These are phyloP conservation scores for Centropus unirufus DNA, from an alignment of 2,113 vertebrate genomes.

Conservation along the genomic window DNA sequence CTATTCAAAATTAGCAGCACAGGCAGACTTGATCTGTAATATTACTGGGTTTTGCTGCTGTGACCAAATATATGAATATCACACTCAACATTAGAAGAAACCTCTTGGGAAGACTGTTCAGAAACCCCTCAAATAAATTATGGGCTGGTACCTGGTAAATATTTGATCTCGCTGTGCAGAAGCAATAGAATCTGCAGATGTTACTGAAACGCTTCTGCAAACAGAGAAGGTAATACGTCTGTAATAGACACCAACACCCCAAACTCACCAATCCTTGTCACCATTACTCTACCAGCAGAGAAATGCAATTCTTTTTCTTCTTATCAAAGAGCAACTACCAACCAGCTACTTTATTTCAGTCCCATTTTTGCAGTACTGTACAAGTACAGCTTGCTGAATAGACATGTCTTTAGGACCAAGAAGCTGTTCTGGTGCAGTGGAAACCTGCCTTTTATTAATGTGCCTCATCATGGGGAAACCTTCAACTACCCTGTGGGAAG, in stretches of 20 bases:
- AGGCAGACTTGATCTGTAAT: neutral
- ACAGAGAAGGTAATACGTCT: neutral
- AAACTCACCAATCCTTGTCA: neutral
- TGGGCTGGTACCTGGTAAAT: neutral
- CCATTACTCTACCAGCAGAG: neutral
- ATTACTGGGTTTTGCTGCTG: neutral
- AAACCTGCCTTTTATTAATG: neutral
- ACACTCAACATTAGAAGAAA: neutral
- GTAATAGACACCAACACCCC: neutral
- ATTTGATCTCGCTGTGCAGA: neutral
- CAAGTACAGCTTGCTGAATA: neutral
- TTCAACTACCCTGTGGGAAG: neutral
- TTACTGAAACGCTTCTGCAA: constrained; percentile 5
- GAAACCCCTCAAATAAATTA: neutral
- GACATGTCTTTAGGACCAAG: neutral
- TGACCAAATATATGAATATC: neutral
- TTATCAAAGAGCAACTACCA: neutral
- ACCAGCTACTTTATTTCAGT: neutral
- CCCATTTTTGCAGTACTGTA: neutral
- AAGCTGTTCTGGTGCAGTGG: fast-evolving
- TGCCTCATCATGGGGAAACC: neutral
- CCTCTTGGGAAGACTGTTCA: neutral
- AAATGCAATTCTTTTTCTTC: neutral
- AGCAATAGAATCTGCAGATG: neutral
- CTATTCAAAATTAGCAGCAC: neutral